Conservation (phyloP, 2,113 vertebrate genomes). For the Felis catus region F.catus_Fca126_mat1.0 CM031419.1:1039501-1040000, state of each 20-base stretch:
- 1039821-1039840: neutral
- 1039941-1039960: neutral
- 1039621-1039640: neutral
- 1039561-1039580: no score
- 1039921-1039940: neutral
- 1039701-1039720: neutral
- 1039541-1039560: no score
- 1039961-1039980: neutral
- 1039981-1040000: neutral
- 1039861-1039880: neutral
- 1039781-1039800: neutral
- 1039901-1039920: neutral
- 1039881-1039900: fast-evolving
- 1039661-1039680: neutral
- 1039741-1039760: no score
- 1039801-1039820: neutral
- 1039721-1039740: neutral
- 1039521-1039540: neutral
- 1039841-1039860: no score
- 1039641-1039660: neutral
- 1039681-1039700: neutral
- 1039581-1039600: neutral
- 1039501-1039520: neutral
- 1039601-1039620: neutral
- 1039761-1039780: neutral